Conservation (phyloP, 37 sponge, comb jelly and placozoan genomes). For the Agelas oroides region DNA sequence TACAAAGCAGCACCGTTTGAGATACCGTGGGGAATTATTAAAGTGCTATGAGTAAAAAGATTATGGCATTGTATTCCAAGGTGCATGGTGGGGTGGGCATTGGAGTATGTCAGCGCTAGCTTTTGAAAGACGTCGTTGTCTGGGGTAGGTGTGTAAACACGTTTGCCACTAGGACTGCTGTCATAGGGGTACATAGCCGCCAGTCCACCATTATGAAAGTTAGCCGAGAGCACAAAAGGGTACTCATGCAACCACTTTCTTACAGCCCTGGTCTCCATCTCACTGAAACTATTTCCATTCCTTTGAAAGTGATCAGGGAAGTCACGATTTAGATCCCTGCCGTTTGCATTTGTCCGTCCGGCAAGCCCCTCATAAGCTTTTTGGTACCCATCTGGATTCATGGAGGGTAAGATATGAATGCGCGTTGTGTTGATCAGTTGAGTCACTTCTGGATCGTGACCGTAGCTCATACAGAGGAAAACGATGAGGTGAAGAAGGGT, state of each 20-base stretch:
- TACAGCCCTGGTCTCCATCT: constrained; percentile 90
- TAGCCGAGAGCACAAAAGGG: constrained; percentile 93
- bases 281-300: constrained; percentile 49
- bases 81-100: constrained; percentile 82
- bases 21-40: constrained; percentile 92
- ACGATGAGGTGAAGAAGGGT: constrained; percentile 86
- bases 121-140: constrained; percentile 90
- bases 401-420: constrained; percentile 94
- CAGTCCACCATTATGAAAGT: constrained; percentile 95
- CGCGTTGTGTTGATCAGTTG: constrained; percentile 83
- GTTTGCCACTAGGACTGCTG: constrained; percentile 37
- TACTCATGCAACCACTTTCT: constrained; percentile 85
- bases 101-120: constrained; percentile 79
- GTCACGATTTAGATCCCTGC: constrained; percentile 88
- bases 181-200: constrained; percentile 98
- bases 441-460: constrained; percentile 58
- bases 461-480: constrained; percentile 86
- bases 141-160: constrained; percentile 43
- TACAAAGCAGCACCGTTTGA: constrained; percentile 98
- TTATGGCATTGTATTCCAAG: constrained; percentile 65
- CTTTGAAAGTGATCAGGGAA: constrained; percentile 83
- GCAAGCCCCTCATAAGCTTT: constrained; percentile 58
- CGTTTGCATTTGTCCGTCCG: constrained; percentile 88
- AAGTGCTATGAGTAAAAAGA: constrained; percentile 60
- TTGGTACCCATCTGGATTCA: constrained; percentile 97